A percentile compares a stretch with the other conserved stretches of the same genome.
Evolutionary conservation across 2,888 invertebrate species (phyloP).

Genomic region (Acleris cristana): DNA sequence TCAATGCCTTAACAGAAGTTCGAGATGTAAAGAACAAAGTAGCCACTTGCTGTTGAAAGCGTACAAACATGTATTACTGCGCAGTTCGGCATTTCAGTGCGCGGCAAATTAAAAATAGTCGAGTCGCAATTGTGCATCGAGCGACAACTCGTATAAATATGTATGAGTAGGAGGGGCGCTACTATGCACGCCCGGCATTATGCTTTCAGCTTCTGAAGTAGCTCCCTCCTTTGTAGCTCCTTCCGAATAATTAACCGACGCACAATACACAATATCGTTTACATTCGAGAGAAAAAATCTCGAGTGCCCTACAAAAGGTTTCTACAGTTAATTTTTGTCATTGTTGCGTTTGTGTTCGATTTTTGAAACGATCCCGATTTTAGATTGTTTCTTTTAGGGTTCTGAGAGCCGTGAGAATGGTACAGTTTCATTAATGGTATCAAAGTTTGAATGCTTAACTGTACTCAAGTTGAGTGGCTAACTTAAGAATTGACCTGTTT

Average conservation of each 20-base stretch:
- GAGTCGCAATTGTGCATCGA: conserved; percentile 48
- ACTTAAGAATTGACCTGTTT: conserved; percentile 3
- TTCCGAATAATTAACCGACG: conserved; percentile 80
- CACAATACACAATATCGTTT: conserved; percentile 69
- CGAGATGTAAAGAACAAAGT: neutral
- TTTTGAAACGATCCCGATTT: conserved; percentile 59
- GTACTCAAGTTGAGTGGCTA: neutral
- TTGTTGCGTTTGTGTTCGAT: conserved; percentile 65
- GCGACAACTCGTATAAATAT: conserved; percentile 68
- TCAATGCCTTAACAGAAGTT: neutral
- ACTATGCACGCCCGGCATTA: conserved; percentile 70
- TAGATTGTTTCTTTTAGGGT: conserved; percentile 61
- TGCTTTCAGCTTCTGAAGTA: conserved; percentile 67
- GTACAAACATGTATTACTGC: conserved; percentile 5
- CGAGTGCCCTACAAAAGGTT: conserved; percentile 66
- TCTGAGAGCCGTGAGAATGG: conserved; percentile 75
- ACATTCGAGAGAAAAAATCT: conserved; percentile 74
- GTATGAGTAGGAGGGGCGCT: conserved; percentile 72
- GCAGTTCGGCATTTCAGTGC: conserved; percentile 19
- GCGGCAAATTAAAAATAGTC: conserved; percentile 36
- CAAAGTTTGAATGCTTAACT: neutral
- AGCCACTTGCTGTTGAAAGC: neutral
- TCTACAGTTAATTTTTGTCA: conserved; percentile 76
- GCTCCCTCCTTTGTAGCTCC: conserved; percentile 76
- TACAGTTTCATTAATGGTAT: conserved; percentile 52